These are phyloP conservation scores for Anableps anableps DNA, from an alignment of 2,797 vertebrate species.

Conservation along the genomic window DNA sequence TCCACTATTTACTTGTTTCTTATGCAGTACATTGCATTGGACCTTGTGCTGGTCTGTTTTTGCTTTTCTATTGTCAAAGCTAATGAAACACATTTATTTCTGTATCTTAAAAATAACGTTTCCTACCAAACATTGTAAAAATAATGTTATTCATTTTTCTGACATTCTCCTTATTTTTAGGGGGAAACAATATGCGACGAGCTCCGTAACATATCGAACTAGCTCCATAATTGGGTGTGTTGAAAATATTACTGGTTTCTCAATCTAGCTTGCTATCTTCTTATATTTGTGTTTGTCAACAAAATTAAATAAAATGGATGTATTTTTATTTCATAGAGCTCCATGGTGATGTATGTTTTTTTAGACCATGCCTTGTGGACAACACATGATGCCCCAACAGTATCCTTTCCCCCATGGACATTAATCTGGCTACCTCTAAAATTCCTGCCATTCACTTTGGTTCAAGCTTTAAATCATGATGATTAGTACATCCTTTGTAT, in stretches of 20 bases:
- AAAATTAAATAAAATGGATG: no score
- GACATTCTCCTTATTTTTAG: background rate
- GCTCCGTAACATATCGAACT: background rate
- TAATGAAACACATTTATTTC: background rate
- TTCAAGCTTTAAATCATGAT: background rate
- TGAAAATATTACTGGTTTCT: background rate
- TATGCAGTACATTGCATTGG: background rate
- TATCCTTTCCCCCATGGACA: background rate
- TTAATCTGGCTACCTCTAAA: background rate
- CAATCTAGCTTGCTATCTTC: background rate
- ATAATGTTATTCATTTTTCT: background rate
- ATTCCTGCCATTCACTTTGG: background rate
- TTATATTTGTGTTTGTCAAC: background rate
- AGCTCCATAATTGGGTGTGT: background rate
- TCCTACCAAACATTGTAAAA: background rate
- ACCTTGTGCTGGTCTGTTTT: background rate
- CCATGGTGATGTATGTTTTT: no score
- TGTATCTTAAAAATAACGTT: background rate
- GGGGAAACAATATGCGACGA: background rate
- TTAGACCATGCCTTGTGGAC: background rate
- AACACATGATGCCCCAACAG: background rate
- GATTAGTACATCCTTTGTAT: background rate
- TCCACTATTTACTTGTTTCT: background rate
- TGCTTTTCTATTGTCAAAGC: background rate
- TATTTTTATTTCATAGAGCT: no score